Percentiles rank a stretch among this genome's conserved stretches.
Evolutionary conservation across 1,140 invertebrate genomes (phyloP).

Genomic region (Calycopis cecrops): DNA sequence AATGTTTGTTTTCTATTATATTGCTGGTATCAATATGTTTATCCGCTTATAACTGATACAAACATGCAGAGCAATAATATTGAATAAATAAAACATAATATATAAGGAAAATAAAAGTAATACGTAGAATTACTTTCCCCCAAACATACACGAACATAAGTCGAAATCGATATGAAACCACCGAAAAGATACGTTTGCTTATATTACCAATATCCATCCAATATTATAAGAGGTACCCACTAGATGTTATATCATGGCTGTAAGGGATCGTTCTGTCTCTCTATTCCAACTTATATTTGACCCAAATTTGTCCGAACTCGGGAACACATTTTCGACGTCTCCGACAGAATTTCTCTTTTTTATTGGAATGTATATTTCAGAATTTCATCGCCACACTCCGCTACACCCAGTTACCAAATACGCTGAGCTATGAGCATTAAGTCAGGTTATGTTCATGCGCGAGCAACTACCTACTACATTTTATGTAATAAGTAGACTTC

Average conservation of each 20-base stretch:
- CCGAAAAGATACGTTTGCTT: conserved; percentile 15
- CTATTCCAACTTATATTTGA: conserved; percentile 48
- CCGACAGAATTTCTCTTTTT: conserved; percentile 38
- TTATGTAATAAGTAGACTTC: too few relatives aligned
- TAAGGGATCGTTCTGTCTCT: conserved; percentile 43
- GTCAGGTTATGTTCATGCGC: neutral
- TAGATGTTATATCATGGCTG: conserved; percentile 46
- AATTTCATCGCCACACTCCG: conserved; percentile 3
- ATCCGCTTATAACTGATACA: too few relatives aligned
- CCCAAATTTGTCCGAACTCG: conserved; percentile 56
- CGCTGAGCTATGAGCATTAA: neutral
- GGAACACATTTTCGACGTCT: conserved; percentile 46
- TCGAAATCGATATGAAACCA: conserved; percentile 3
- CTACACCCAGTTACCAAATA: conserved; percentile 2
- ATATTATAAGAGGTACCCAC: conserved; percentile 41
- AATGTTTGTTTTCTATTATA: too few relatives aligned
- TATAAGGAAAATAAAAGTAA: too few relatives aligned
- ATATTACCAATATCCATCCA: conserved; percentile 31
- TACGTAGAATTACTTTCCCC: too few relatives aligned
- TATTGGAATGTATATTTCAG: conserved; percentile 47
- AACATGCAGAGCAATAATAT: too few relatives aligned
- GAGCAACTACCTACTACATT: too few relatives aligned
- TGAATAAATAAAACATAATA: too few relatives aligned
- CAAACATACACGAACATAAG: neutral
- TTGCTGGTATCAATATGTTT: too few relatives aligned